Evolutionary conservation across 1,140 invertebrate species (phyloP).

Genomic region (Zaprionus taronus): DNA sequence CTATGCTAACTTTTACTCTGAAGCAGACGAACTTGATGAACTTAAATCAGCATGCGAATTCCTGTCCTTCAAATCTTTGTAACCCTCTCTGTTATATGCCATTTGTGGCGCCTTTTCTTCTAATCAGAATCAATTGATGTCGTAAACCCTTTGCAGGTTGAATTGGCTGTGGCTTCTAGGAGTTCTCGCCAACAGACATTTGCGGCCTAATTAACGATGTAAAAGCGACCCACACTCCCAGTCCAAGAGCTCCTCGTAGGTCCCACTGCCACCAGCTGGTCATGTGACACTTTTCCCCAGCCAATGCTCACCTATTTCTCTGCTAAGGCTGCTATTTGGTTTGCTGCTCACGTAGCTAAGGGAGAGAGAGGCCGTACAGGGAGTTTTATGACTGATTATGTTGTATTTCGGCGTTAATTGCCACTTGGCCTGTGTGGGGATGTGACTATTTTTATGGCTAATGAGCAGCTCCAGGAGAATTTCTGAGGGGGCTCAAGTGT

Average conservation of each 20-base stretch:
- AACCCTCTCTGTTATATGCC: not conserved
- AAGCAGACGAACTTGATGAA: conserved; percentile 1
- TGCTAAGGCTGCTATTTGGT: conserved; percentile 38
- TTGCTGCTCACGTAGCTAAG: conserved; percentile 63
- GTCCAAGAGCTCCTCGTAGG: not conserved
- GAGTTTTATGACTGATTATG: conserved; percentile 78
- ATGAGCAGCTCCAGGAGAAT: conserved; percentile 67
- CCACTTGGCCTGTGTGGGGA: conserved; percentile 64
- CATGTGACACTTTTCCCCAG: conserved; percentile 65
- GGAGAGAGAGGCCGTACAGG: conserved; percentile 1
- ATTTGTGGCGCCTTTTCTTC: conserved; percentile 15
- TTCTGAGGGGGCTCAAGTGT: conserved; percentile 57
- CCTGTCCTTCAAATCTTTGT: not conserved
- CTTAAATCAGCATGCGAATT: not conserved
- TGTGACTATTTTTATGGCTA: conserved; percentile 80
- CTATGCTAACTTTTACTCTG: conserved; percentile 40
- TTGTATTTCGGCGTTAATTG: conserved; percentile 77
- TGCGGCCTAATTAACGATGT: conserved; percentile 72
- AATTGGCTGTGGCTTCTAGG: not conserved
- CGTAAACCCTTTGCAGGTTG: conserved; percentile 9
- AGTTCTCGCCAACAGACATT: conserved; percentile 21
- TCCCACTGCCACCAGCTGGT: conserved; percentile 38
- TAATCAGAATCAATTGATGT: conserved; percentile 61
- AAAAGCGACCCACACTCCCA: conserved; percentile 48
- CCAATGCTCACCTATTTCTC: not conserved